Base-by-base conservation (phyloP, 2,888 invertebrate species). In the Drymonia ruficornis region DNA sequence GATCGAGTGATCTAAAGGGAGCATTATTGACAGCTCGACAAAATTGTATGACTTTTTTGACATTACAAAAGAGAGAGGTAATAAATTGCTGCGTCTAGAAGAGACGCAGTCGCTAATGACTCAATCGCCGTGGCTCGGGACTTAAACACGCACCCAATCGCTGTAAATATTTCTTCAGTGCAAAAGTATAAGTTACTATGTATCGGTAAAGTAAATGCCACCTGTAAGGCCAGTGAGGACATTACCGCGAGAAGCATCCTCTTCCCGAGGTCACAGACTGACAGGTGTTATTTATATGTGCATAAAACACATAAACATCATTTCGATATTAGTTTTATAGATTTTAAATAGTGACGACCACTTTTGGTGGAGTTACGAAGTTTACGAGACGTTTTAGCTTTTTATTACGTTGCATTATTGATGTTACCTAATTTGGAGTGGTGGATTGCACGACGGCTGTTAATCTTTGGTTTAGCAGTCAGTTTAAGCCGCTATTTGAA, bases 311-410 rank as follows among this genome's bases (percentile, higher is more conserved):
- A 44, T 7, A 16, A 42, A 44, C 23, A 23, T 23, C 12, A 44
- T 19, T 23, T 23, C 12, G 23, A 23, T 44, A n/a, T 44, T 44
- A 23, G 23, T 44, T 44, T 44, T 19, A 44, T 44, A 16, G 44
- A 23, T 44, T 44, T 44, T 44, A 23, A 44, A 44, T 44, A 23
- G 44, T 13, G n/a, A 13, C n/a, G n/a, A 12, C 44, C 44, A 44
- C 23, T 44, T 44, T 23, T 19, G 16, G 13, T 9, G 7, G 23
- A 23, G 23, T 23, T n/a, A 15, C 9, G n/a, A 23, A 23, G 6
- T 16, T 44, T n/a, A 8, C 6, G 23, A 3, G 13, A 13, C 12
- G n/a, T 44, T 19, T 19, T 19, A 43, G 16, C 9, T 2, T 43
- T 43, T 44, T 23, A 18, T 44, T n/a, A 44, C 9, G 12, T 23